These are phyloP conservation scores for Ips nitidus DNA, from an alignment of 1,140 invertebrate genomes.

Conservation along the genomic window DNA sequence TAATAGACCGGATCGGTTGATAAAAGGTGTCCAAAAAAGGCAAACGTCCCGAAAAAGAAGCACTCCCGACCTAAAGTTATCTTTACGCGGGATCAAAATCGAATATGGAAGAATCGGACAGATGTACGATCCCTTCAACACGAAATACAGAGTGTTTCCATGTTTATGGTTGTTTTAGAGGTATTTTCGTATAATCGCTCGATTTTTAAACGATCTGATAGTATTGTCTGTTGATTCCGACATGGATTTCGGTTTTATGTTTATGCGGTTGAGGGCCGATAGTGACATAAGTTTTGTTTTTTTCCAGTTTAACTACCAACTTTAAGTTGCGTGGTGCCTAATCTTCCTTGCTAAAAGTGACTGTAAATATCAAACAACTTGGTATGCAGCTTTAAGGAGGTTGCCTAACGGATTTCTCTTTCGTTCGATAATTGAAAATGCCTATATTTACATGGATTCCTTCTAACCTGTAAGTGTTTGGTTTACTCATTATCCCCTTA, in stretches of 20 bases:
- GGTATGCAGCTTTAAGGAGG: constrained; percentile 23
- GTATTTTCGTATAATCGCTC: constrained; percentile 31
- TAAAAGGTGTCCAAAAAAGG: constrained; percentile 8
- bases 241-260: neutral
- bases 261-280: constrained; percentile 11
- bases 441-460: constrained; percentile 11
- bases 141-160: constrained; percentile 35
- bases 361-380: constrained; percentile 26
- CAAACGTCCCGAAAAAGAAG: constrained; percentile 13
- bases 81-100: constrained; percentile 26
- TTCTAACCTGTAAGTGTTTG: constrained; percentile 5
- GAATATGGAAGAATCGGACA: constrained; percentile 34
- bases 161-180: constrained; percentile 31
- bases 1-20: constrained; percentile 17
- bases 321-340: neutral
- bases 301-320: neutral
- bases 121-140: constrained; percentile 28
- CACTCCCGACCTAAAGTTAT: constrained; percentile 8
- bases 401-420: constrained; percentile 33
- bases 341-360: constrained; percentile 19
- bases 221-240: constrained; percentile 21
- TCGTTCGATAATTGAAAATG: constrained; percentile 32
- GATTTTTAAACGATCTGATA: constrained; percentile 31
- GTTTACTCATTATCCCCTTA: neutral
- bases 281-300: constrained; percentile 6